Evolutionary conservation across 2,888 invertebrate genomes (phyloP), one percentile per base, ranked within the genome.

Genomic region (Cyclophora punctaria): DNA sequence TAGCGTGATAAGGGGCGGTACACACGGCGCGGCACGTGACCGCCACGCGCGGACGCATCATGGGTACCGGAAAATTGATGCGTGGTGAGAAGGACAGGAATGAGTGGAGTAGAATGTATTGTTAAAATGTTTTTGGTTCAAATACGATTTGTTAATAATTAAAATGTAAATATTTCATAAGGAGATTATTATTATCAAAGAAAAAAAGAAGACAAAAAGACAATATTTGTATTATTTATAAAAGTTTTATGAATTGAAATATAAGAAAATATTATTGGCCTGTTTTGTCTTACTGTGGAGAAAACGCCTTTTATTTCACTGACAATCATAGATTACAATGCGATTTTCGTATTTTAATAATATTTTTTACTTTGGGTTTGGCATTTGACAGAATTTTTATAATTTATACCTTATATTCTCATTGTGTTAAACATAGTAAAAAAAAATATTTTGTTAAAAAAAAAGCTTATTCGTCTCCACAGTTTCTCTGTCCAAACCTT

Each of bases 31-130:
- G 63, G 49, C 84, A 78, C 84, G 84, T 75, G 84, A 54, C 81
- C 71, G 71, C 45, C 84, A 79, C 84, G 83, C 66, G 84, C 57
- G 50, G 65, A 49, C 54, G 62, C 63, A 64, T 72, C 81, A 80
- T 78, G 80, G 79, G 73, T 74, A 73, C 73, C 75, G 77, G 71
- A 75, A 79, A 81, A 82, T 81, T 82, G 82, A 82, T 78, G 80
- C 70, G 71, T 68, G 64, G 66, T 62, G 58, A 59, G 59, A 58
- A 56, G 56, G 54, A 62, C 50, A 48, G 49, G 60, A 58, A 59
- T 53, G 7, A 20, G 47, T 76, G 56, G 78, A 81, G 78, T 62
- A 0, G 64, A 7, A 20, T 20, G 20, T 20, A 20, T 1, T 20
- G 20, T 20, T 20, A 20, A 20, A 20, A 20, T 20, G 20, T 20